These are phyloP conservation scores for Dione juno DNA, from an alignment of 2,888 invertebrate genomes.

Conservation along the genomic window DNA sequence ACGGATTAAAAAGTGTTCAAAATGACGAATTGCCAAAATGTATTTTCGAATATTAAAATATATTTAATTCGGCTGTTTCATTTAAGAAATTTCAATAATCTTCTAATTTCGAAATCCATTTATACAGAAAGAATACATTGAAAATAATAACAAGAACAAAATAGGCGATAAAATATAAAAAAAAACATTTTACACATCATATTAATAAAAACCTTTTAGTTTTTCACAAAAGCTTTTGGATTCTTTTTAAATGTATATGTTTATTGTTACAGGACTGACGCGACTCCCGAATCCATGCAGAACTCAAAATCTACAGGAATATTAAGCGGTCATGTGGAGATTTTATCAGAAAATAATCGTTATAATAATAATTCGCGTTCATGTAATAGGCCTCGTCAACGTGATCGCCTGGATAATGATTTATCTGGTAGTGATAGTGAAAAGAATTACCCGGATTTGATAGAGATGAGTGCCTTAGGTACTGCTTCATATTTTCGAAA, in stretches of 20 bases:
- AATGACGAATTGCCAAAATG: too few species aligned
- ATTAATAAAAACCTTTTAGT: too few species aligned
- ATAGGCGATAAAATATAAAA: too few species aligned
- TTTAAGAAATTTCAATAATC: too few species aligned
- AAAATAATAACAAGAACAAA: too few species aligned
- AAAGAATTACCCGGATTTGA: conserved; percentile 83
- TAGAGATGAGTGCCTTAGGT: conserved; percentile 79
- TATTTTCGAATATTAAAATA: too few species aligned
- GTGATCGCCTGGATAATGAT: conserved; percentile 77
- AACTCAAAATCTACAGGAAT: conserved; percentile 82
- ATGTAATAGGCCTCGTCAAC: conserved; percentile 67
- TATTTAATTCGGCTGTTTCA: too few species aligned
- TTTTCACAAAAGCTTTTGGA: too few species aligned
- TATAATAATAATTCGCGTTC: conserved; percentile 73
- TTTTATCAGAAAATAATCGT: conserved; percentile 68
- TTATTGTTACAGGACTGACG: conserved; percentile 69
- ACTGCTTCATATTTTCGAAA: conserved; percentile 69
- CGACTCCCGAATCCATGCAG: conserved; percentile 80
- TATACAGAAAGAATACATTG: too few species aligned
- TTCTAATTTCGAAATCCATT: too few species aligned
- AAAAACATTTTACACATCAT: too few species aligned
- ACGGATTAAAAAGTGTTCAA: too few species aligned
- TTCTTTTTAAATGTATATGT: conserved; percentile 1
- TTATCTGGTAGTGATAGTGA: conserved; percentile 79
- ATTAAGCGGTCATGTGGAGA: conserved; percentile 70